A percentile compares a stretch with the other conserved stretches of the same genome.
Conservation (phyloP, 2,888 invertebrate species). For the Azorinus chamasolen region DNA sequence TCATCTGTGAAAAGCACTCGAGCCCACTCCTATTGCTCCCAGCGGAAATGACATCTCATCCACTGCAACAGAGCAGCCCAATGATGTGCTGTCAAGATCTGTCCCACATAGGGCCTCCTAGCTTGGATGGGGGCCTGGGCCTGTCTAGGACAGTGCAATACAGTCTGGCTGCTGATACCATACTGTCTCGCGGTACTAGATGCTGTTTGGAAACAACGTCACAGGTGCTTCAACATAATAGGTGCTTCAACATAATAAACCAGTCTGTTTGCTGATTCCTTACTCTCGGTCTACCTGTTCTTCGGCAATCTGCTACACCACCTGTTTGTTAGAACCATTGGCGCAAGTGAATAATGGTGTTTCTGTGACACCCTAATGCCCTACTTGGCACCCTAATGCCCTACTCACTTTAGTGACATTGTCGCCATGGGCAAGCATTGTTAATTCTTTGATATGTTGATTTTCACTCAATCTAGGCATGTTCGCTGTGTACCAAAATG, state of each 20-base stretch:
- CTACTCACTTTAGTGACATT: constrained; percentile 7
- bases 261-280: constrained; percentile 5
- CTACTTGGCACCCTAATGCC: not conserved
- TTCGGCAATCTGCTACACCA: constrained; percentile 21
- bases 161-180: constrained; percentile 23
- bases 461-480: constrained; percentile 11
- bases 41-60: constrained; percentile 12
- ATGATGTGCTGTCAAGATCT: constrained; percentile 11
- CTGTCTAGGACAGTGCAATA: constrained; percentile 13
- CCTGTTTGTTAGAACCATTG: constrained; percentile 10
- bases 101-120: constrained; percentile 17
- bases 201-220: constrained; percentile 19
- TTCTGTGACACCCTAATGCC: constrained; percentile 2
- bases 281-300: constrained; percentile 8
- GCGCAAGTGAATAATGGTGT: not conserved
- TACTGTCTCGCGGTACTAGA: constrained; percentile 16
- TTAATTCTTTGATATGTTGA: constrained; percentile 12
- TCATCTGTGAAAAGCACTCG: constrained; percentile 14
- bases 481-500: not conserved
- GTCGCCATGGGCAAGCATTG: constrained; percentile 17
- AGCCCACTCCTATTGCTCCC: not conserved
- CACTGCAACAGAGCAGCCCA: constrained; percentile 15
- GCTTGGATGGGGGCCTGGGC: not conserved
- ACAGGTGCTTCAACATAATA: constrained; percentile 19
- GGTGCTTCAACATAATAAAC: constrained; percentile 22